phyloP scores from a whole-genome alignment of 2,888 invertebrate species.

The Drosophila longiperda region DNA sequence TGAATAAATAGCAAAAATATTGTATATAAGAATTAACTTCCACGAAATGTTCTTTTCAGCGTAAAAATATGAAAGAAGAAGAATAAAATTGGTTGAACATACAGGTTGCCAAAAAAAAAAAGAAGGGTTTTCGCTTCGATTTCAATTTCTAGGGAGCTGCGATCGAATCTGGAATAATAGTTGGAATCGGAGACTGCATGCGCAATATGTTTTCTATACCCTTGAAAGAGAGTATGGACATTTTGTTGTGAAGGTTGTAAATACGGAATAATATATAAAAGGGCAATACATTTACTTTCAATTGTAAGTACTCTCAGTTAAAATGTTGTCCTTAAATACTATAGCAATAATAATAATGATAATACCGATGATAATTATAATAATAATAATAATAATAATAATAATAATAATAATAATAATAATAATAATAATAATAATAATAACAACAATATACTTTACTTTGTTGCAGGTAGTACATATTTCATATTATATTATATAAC shows the following conservation, averaged over 20 bases:
- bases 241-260: background rate
- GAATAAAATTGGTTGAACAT: slow-evolving; percentile 13
- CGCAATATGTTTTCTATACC: slow-evolving; percentile 57
- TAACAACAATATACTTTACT: background rate
- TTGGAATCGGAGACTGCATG: slow-evolving; percentile 46
- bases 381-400: background rate
- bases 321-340: background rate
- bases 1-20: slow-evolving; percentile 61
- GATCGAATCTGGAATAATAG: slow-evolving; percentile 44
- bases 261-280: background rate
- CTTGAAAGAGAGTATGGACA: background rate
- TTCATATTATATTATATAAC: background rate
- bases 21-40: slow-evolving; percentile 64
- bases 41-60: slow-evolving; percentile 62
- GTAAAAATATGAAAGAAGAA: slow-evolving; percentile 8
- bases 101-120: slow-evolving; percentile 39
- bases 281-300: background rate
- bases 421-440: background rate
- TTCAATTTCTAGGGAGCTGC: slow-evolving; percentile 50
- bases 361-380: background rate
- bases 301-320: background rate
- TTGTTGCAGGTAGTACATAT: background rate
- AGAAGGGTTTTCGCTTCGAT: slow-evolving; percentile 38
- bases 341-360: background rate
- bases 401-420: background rate